A percentile compares a stretch with the other conserved stretches of the same genome.
These are phyloP conservation scores for Rhadinocentrus ornatus DNA, from an alignment of 2,797 vertebrate genomes.

Conservation along the genomic window DNA sequence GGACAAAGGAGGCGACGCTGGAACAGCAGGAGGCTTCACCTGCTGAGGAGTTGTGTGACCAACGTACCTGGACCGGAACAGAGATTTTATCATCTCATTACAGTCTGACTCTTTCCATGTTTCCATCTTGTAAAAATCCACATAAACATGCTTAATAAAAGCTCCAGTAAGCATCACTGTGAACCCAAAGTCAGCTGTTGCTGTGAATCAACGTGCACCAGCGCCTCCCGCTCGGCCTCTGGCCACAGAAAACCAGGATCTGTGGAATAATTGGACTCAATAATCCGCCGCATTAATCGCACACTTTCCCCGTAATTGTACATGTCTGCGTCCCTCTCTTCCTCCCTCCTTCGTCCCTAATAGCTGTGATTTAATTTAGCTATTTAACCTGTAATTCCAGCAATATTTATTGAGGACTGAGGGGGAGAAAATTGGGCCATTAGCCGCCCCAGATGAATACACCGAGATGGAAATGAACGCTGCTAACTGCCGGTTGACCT, in stretches of 20 bases:
- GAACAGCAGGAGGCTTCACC: too few relatives aligned
- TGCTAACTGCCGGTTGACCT: conserved; percentile 99
- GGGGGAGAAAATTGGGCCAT: conserved; percentile 97
- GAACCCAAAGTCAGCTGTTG: too few relatives aligned
- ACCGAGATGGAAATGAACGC: conserved; percentile 98
- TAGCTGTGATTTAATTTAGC: conserved; percentile 99
- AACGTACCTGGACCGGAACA: too few relatives aligned
- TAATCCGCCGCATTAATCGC: conserved; percentile 23
- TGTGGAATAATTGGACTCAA: conserved; percentile 47
- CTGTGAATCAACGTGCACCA: too few relatives aligned
- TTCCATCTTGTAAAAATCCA: too few relatives aligned
- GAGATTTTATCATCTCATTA: too few relatives aligned
- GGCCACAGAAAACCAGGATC: conserved; percentile 23
- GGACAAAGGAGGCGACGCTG: too few relatives aligned
- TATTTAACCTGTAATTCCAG: conserved; percentile 99
- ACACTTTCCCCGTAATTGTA: conserved; percentile 86
- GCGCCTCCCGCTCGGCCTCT: background rate
- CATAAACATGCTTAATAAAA: too few relatives aligned
- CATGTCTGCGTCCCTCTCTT: conserved; percentile 69
- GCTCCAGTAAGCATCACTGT: too few relatives aligned
- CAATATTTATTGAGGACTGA: conserved; percentile 99
- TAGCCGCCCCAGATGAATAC: conserved; percentile 98
- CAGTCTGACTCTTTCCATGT: too few relatives aligned
- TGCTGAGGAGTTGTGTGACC: too few relatives aligned
- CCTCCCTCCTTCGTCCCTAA: conserved; percentile 88